A percentile compares a stretch with the other conserved stretches of the same genome.
Evolutionary conservation across 2,113 vertebrate species (phyloP).

Genomic region (Halcyon senegalensis): DNA sequence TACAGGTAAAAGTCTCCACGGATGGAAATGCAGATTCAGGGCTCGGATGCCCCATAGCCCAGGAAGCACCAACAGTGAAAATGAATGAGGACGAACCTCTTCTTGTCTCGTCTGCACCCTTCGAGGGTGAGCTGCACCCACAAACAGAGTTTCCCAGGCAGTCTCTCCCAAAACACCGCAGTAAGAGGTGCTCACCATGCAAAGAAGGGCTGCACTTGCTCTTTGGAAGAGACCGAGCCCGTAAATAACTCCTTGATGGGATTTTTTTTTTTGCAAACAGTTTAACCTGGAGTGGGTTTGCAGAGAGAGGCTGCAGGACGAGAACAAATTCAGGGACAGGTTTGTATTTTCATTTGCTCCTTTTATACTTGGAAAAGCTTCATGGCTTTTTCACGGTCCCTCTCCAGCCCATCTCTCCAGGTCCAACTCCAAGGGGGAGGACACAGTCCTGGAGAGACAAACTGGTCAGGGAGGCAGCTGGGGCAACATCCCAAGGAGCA

Average conservation of each 20-base stretch:
- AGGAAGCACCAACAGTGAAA: neutral
- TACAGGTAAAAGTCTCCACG: neutral
- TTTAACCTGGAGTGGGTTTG: neutral
- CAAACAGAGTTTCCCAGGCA: neutral
- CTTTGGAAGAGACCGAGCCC: neutral
- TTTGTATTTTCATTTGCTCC: neutral
- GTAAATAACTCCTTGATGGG: fast-evolving
- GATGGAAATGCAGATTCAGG: neutral
- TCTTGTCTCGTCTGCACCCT: neutral
- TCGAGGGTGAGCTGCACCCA: neutral
- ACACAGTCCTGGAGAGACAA: neutral
- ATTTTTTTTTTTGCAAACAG: neutral
- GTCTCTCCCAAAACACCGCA: fast-evolving
- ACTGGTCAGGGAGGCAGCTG: neutral
- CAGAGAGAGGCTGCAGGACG: neutral
- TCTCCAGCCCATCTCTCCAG: neutral
- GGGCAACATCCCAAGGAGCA: neutral
- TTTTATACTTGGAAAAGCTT: neutral
- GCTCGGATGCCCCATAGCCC: neutral
- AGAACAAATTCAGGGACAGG: neutral
- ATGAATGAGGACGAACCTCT: neutral
- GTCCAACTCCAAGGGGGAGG: neutral
- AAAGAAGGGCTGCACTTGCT: neutral
- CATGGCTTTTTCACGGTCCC: neutral
- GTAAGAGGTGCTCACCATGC: neutral